Base-by-base conservation (phyloP, 2,113 vertebrate species). In the Eretmochelys imbricata region DNA sequence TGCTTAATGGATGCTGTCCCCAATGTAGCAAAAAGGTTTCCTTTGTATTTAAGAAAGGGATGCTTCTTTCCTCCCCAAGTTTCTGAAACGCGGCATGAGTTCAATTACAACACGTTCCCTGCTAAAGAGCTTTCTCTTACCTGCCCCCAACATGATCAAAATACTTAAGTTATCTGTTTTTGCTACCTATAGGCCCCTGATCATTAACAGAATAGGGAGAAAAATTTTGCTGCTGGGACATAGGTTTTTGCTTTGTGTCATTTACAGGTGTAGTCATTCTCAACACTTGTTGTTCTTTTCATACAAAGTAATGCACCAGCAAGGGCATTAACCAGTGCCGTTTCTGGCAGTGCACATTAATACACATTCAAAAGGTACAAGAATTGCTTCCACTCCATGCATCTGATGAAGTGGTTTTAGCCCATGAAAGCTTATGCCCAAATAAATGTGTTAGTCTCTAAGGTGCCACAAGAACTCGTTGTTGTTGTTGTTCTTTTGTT, bases 11-110 rank as follows among this genome's bases (percentile, higher is more conserved):
- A 89, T 91, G 78, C 11, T 22, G 91, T 55, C 76, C 95, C 49
- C 88, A 57, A 94, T 82, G 84, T 6, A 88, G 16, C 17, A 93
- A 49, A 69, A 93, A 51, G 49, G 85, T 95, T 96, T 92, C 38
- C 72, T 95, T 94, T 96, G 79, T 82, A 95, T 78, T 91, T 75
- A 42, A 75, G 69, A 42, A 42, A 22, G 8, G 19, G 72, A 75
- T 24, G 10, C 38, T 24, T 75, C 38, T 90, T 94, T 76, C 80
- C 57, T 78, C n/a, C 51, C 29, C 29, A 72, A 91, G 55, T 51
- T 95, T 95, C 89, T 93, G 6, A 25, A 92, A 80, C 88, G 78
- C 3, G 27, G 82, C 82, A 4, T 46, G 46, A 51, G 11, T 87
- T 89, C 46, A 72, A 53, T 55, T 46, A 87, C 59, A 89, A 93